Conservation (phyloP, 2,113 vertebrate species). For the Marmota monax region DNA sequence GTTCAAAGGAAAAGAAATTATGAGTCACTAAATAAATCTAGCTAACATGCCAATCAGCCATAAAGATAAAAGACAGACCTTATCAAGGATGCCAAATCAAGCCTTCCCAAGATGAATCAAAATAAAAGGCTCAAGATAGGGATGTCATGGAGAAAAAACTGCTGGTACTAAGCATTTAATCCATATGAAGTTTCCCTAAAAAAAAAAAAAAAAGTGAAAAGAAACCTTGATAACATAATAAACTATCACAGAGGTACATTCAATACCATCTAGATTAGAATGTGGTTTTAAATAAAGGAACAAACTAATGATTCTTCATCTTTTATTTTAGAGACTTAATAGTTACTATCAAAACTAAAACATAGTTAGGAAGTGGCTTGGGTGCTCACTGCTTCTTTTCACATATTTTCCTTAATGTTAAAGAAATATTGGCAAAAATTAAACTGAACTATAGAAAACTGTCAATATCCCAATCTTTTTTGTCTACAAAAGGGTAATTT, state of each 20-base stretch:
- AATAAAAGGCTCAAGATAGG: background rate
- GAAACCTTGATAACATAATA: constrained; percentile 28
- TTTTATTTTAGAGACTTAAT: background rate
- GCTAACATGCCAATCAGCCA: background rate
- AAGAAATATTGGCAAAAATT: background rate
- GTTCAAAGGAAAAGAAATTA: background rate
- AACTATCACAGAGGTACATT: background rate
- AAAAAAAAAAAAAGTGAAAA: background rate
- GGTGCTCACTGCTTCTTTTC: background rate
- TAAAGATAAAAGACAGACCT: background rate
- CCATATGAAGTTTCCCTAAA: background rate
- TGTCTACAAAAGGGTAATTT: background rate
- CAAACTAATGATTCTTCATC: background rate
- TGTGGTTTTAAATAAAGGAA: background rate
- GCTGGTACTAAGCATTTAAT: background rate
- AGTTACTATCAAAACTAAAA: background rate
- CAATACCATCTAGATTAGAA: background rate
- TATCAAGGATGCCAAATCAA: background rate
- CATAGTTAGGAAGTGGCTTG: background rate
- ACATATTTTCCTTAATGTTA: background rate
- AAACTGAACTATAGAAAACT: background rate
- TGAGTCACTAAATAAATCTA: background rate
- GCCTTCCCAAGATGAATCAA: background rate
- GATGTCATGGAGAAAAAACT: background rate
- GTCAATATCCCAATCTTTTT: background rate